A percentile compares a stretch with the other conserved stretches of the same genome.
Evolutionary conservation across 2,113 vertebrate species (phyloP).

Genomic region (Indri indri): DNA sequence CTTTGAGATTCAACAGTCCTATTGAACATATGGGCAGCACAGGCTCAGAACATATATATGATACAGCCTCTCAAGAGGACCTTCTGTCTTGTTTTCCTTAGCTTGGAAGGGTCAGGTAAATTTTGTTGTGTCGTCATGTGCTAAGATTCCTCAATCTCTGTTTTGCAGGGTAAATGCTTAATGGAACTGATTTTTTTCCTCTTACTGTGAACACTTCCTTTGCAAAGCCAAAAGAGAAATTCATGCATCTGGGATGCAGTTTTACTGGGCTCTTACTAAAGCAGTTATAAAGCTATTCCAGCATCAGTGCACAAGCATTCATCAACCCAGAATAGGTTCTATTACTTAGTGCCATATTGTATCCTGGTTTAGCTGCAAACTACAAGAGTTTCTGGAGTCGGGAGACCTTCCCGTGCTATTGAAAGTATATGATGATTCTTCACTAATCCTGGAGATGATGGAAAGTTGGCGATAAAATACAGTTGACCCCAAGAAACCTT

Average conservation of each 20-base stretch:
- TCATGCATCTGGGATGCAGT: constrained; percentile 70
- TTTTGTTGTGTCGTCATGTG: constrained; percentile 85
- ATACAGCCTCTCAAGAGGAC: constrained; percentile 86
- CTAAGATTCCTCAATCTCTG: constrained; percentile 85
- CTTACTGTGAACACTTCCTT: constrained; percentile 68
- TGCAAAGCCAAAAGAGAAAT: constrained; percentile 71
- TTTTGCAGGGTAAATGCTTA: constrained; percentile 81
- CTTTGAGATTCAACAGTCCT: constrained; percentile 90
- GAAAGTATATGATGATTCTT: constrained; percentile 55
- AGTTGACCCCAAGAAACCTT: constrained; percentile 51
- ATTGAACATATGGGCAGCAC: constrained; percentile 89
- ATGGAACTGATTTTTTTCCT: constrained; percentile 52
- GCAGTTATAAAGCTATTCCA: constrained; percentile 72
- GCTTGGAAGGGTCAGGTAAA: constrained; percentile 90
- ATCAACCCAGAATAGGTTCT: constrained; percentile 52
- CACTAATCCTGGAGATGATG: constrained; percentile 18
- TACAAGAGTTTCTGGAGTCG: constrained; percentile 59
- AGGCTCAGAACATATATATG: constrained; percentile 88
- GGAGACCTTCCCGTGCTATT: constrained; percentile 50
- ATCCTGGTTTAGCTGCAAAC: constrained; percentile 64
- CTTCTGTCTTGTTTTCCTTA: constrained; percentile 91
- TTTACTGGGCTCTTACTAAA: constrained; percentile 64
- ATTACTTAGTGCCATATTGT: constrained; percentile 65
- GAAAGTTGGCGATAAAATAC: constrained; percentile 62
- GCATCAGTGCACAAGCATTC: constrained; percentile 54